A percentile compares a stretch with the other conserved stretches of the same genome.
Evolutionary conservation across 2,113 vertebrate genomes (phyloP).

Genomic region (Cavia porcellus): DNA sequence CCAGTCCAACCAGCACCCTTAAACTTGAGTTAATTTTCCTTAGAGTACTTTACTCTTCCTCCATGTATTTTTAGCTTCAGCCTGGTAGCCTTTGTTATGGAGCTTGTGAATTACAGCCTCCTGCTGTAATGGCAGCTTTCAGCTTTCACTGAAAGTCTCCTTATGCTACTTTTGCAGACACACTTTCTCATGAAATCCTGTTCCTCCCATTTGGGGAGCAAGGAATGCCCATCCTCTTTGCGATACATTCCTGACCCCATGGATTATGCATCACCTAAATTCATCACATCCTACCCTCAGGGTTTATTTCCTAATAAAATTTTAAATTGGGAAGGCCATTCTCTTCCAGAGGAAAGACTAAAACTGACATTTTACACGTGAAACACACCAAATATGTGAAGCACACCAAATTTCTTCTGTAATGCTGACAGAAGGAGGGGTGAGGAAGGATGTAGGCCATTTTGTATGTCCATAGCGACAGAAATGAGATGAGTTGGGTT

Average conservation of each 20-base stretch:
- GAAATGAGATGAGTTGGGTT: neutral
- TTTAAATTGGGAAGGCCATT: conserved; percentile 37
- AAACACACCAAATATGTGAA: too few relatives aligned
- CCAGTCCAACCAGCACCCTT: neutral
- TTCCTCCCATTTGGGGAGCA: neutral
- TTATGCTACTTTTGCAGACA: conserved; percentile 20
- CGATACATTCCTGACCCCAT: neutral
- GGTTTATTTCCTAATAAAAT: conserved; percentile 67
- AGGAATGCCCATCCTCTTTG: neutral
- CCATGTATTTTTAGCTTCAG: conserved; percentile 59
- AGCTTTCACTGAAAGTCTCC: conserved; percentile 19
- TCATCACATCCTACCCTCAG: conserved; percentile 37
- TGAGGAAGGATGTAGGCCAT: neutral
- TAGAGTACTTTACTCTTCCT: conserved; percentile 64
- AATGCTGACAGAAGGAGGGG: neutral
- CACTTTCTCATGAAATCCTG: conserved; percentile 29
- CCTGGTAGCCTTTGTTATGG: conserved; percentile 23
- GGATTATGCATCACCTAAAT: conserved; percentile 52
- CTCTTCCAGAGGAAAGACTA: conserved; percentile 35
- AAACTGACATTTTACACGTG: conserved; percentile 16
- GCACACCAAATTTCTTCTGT: neutral
- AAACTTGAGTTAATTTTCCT: conserved; percentile 62
- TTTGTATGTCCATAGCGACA: neutral
- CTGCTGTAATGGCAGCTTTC: conserved; percentile 29
- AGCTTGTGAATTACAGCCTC: conserved; percentile 65